A percentile compares a stretch with the other conserved stretches of the same genome.
Conservation (phyloP, 2,888 invertebrate genomes). For the Tetramorium bicarinatum region DNA sequence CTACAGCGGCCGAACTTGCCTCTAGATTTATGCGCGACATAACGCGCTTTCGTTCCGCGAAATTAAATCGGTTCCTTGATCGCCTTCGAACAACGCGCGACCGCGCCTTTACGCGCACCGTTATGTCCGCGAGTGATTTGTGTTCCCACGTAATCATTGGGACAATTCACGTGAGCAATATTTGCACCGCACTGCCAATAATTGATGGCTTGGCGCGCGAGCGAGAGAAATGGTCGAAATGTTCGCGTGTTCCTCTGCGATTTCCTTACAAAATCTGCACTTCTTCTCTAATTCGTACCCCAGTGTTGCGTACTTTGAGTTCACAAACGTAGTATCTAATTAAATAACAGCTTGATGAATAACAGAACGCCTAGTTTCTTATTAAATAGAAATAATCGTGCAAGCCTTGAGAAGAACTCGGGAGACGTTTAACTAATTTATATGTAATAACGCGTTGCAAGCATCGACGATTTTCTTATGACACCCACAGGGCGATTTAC, state of each 20-base stretch:
- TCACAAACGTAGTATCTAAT: neutral
- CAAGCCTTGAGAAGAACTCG: neutral
- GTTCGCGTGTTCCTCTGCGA: too few species aligned
- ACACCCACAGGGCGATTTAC: constrained; percentile 38
- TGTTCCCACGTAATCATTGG: constrained; percentile 25
- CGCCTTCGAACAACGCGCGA: constrained; percentile 37
- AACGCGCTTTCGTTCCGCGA: constrained; percentile 10
- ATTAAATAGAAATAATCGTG: neutral
- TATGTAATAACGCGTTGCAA: neutral
- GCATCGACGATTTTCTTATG: constrained; percentile 1
- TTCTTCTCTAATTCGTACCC: neutral
- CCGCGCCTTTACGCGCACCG: constrained; percentile 44
- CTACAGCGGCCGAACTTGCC: neutral
- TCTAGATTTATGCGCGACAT: constrained; percentile 44
- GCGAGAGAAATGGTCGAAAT: neutral
- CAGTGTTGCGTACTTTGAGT: neutral
- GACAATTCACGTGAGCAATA: constrained; percentile 14
- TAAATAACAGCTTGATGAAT: neutral
- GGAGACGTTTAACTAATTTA: neutral
- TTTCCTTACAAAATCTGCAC: too few species aligned
- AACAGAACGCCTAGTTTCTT: neutral
- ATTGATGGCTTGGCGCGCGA: neutral
- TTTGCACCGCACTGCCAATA: neutral
- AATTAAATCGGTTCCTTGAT: constrained; percentile 61
- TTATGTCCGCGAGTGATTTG: constrained; percentile 48